Base-by-base conservation (phyloP, 2,113 vertebrate species). In the Halcyon senegalensis region DNA sequence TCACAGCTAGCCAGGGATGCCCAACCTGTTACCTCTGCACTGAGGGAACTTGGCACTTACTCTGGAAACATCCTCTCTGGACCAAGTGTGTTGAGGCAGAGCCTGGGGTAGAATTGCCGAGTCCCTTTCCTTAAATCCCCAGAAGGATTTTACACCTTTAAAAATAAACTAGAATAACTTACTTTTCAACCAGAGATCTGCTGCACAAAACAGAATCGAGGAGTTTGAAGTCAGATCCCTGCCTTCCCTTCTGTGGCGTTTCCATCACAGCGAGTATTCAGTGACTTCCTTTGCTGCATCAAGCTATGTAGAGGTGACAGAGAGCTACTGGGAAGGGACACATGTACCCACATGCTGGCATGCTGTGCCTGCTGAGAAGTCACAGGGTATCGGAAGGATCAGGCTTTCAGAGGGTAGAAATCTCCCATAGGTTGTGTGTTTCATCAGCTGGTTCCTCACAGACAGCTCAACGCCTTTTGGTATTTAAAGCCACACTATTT, bases 261-360 rank as follows among this genome's bases (percentile, higher is more conserved):
- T 74, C 56, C 28, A 1, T 33, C 56, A 20, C 53, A 11, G 37
- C 0, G 1, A 76, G 50, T 24, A n/a, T 17, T 16, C 41, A 2
- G 50, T 1, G 50, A 16, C 35, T 64, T 64, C 37, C 13, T 46
- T 7, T 37, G 53, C 33, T 55, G 41, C 53, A 33, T 31, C 5
- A 16, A 30, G 53, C 6, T 60, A 19, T 0, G 2, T 4, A 2
- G 14, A 41, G 53, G 48, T 31, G 81, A 60, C 50, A 74, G 9
- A 50, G 51, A 66, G 51, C 67, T 53, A 11, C 46, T 18, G 74
- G 67, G 30, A 20, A n/a, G 44, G 16, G 55, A 17, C 41, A 46
- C 0, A 1, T 23, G 25, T 25, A 13, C 19, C 19, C 33, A 16
- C 0, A 3, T 12, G 7, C 24, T 11, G 46, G 27, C 51, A 30